Evolutionary conservation across 2,888 invertebrate genomes (phyloP).

Genomic region (Drosophila demipolita): DNA sequence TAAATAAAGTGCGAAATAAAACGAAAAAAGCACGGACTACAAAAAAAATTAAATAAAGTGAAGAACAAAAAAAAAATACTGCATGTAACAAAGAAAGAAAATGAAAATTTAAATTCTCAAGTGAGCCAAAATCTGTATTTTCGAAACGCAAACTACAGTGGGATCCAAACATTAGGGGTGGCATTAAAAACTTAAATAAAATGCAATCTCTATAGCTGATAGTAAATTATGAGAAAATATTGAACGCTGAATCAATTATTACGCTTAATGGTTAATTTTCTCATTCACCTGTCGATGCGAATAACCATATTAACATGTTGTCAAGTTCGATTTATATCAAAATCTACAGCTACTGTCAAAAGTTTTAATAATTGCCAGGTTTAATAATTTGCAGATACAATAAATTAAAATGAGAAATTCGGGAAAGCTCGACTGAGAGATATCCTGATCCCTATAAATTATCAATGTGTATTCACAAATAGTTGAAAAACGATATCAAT

Average conservation of each 20-base stretch:
- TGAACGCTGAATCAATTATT: neutral
- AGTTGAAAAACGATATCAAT: neutral
- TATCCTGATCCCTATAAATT: neutral
- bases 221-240: neutral
- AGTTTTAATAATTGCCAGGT: neutral
- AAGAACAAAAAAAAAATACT: conserved; percentile 11
- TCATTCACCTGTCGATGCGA: neutral
- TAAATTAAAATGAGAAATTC: neutral
- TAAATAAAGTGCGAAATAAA: conserved; percentile 70
- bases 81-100: conserved; percentile 5
- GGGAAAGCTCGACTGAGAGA: neutral
- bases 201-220: neutral
- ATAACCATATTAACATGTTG: neutral
- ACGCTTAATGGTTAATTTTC: neutral
- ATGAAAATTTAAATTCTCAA: neutral
- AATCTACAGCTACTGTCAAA: neutral
- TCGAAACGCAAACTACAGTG: conserved; percentile 7
- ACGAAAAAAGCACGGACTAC: conserved; percentile 21
- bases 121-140: conserved; percentile 1
- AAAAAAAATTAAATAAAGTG: conserved; percentile 12
- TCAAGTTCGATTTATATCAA: neutral
- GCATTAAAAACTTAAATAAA: neutral
- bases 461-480: neutral
- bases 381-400: neutral
- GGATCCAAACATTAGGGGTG: neutral